phyloP scores from a whole-genome alignment of 2,113 vertebrate species.

The Pholis gunnellus region DNA sequence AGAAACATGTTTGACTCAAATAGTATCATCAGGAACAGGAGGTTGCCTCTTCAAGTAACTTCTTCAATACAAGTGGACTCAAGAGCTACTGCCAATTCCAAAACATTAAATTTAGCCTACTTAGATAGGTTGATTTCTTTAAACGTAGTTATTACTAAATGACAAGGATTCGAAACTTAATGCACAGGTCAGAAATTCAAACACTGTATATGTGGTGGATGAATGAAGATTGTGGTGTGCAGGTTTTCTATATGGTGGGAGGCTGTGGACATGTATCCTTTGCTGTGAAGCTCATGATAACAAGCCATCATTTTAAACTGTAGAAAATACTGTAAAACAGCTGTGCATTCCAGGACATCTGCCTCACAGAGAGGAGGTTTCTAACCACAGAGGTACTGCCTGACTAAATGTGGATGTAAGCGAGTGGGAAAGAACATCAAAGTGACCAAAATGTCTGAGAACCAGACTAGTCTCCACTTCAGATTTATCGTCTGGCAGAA shows the following conservation, averaged over 20 bases:
- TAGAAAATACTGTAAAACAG: constrained; percentile 52
- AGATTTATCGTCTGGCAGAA: constrained; percentile 36
- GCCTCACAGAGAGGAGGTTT: constrained; percentile 43
- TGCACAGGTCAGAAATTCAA: neutral
- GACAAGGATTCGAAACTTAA: neutral
- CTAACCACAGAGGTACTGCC: constrained; percentile 59
- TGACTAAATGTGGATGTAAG: constrained; percentile 30
- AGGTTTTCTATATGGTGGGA: neutral
- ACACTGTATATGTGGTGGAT: neutral
- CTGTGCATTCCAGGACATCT: constrained; percentile 67
- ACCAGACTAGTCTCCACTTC: constrained; percentile 30
- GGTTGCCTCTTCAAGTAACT: neutral
- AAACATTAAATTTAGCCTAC: neutral
- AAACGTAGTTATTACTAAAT: neutral
- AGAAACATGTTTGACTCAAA: neutral
- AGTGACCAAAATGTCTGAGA: constrained; percentile 44
- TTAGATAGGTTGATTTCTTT: neutral
- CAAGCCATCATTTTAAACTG: constrained; percentile 6
- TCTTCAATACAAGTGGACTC: neutral
- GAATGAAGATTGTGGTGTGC: neutral
- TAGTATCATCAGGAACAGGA: neutral
- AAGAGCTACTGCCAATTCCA: neutral
- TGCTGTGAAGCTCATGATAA: neutral
- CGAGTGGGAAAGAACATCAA: constrained; percentile 49
- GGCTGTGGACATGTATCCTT: neutral